These are phyloP conservation scores for Etia nguti DNA, from an alignment of 2,113 vertebrate genomes.

Conservation along the genomic window DNA sequence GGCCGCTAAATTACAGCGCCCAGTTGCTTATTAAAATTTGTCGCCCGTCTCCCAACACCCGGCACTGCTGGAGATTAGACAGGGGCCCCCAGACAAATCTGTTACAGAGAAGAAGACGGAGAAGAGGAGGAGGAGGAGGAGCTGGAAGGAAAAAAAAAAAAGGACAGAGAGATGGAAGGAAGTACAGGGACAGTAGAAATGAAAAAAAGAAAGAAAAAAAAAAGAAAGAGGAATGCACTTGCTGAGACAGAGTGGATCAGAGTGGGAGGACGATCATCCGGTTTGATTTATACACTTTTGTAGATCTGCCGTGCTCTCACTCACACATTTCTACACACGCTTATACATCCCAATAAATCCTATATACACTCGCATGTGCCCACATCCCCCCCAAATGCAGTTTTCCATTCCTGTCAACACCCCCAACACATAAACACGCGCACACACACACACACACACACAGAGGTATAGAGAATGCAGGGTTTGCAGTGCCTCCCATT, in stretches of 20 bases:
- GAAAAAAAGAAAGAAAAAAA: background rate
- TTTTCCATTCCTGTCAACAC: conserved; percentile 53
- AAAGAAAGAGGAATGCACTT: background rate
- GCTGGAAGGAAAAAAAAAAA: background rate
- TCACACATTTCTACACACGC: background rate
- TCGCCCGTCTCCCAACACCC: conserved; percentile 65
- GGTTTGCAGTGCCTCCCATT: conserved; percentile 34
- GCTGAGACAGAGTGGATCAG: conserved; percentile 35
- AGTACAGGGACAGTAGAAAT: conserved; percentile 32
- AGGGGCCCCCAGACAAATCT: conserved; percentile 64
- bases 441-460: background rate
- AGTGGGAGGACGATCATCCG: conserved; percentile 49
- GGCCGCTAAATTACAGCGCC: conserved; percentile 69
- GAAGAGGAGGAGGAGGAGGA: background rate
- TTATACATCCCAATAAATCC: conserved; percentile 35
- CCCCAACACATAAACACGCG: background rate
- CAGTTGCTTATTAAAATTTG: conserved; percentile 73
- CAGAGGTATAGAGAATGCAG: conserved; percentile 17
- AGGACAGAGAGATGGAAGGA: conserved; percentile 3
- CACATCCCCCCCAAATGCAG: conserved; percentile 7
- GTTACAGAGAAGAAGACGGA: conserved; percentile 32
- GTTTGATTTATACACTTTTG: conserved; percentile 67
- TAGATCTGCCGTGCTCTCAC: conserved; percentile 9
- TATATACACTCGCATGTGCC: background rate
- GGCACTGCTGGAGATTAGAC: conserved; percentile 61